phyloP scores from a whole-genome alignment of 2,113 vertebrate genomes.

The Stictonetta naevosa region DNA sequence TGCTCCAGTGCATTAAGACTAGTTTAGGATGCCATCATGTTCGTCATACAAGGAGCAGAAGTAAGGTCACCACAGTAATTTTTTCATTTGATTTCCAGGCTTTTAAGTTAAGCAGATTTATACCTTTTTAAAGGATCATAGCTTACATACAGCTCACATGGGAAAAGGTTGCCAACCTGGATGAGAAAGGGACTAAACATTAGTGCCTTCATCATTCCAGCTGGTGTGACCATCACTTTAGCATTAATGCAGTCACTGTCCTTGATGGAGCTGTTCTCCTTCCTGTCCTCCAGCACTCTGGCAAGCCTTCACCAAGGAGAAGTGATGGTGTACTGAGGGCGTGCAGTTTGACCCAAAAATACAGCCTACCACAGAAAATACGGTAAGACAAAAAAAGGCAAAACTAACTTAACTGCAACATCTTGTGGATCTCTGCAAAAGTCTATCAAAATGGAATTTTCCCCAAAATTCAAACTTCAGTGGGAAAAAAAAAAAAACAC shows the following conservation, averaged over 20 bases:
- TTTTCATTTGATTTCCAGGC: constrained; percentile 50
- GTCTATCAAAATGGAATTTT: background rate
- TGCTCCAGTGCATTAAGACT: constrained; percentile 50
- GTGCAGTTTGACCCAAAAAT: background rate
- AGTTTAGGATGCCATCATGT: constrained; percentile 56
- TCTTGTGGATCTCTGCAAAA: background rate
- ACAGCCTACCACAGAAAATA: background rate
- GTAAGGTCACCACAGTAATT: constrained; percentile 54
- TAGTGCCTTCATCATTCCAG: background rate
- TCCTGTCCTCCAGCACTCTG: background rate
- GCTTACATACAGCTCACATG: background rate
- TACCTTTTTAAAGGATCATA: background rate
- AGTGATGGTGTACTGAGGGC: background rate
- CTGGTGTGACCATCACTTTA: background rate
- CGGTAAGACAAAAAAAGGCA: too few relatives aligned
- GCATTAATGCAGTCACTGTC: background rate
- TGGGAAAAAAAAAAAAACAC: background rate
- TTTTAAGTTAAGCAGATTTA: constrained; percentile 54
- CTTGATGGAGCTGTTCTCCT: background rate
- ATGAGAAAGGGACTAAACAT: background rate
- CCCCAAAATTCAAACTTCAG: background rate
- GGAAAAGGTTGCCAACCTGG: background rate
- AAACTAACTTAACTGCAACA: background rate
- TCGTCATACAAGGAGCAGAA: constrained; percentile 44
- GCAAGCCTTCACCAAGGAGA: background rate